These are phyloP conservation scores for Drosophila tripunctata DNA, from an alignment of 2,888 invertebrate genomes.

Conservation along the genomic window DNA sequence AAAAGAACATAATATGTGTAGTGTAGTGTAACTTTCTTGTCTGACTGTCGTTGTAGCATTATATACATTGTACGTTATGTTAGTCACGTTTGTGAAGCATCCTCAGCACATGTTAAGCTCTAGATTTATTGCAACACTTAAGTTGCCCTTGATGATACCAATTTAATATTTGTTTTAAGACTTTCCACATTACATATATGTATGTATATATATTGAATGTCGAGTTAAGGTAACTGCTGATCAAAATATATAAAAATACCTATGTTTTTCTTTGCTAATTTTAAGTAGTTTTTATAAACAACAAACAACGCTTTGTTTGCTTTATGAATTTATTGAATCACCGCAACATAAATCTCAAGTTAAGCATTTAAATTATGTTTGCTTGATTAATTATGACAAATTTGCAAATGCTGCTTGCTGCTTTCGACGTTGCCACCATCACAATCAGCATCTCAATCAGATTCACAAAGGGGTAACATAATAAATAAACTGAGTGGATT, in stretches of 20 bases:
- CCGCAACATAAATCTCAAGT: constrained; percentile 1
- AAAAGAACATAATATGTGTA: constrained; percentile 12
- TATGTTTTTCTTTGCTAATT: background rate
- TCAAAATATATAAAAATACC: background rate
- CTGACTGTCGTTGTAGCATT: constrained; percentile 4
- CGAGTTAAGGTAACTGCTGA: background rate
- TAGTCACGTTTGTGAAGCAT: constrained; percentile 61
- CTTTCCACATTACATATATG: background rate
- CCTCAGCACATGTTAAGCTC: constrained; percentile 71
- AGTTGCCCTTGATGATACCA: constrained; percentile 55
- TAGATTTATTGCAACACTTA: constrained; percentile 69
- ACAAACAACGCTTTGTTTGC: no score
- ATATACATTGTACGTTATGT: constrained; percentile 27
- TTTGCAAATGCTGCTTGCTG: constrained; percentile 42
- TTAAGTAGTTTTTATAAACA: background rate
- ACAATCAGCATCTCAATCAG: no score
- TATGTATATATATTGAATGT: constrained; percentile 1
- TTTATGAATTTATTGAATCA: background rate
- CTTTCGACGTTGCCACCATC: constrained; percentile 30
- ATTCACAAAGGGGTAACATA: constrained; percentile 32
- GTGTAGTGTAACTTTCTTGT: constrained; percentile 11
- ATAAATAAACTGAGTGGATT: constrained; percentile 26
- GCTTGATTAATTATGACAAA: constrained; percentile 44
- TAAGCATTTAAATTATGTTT: constrained; percentile 26
- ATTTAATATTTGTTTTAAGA: constrained; percentile 17